These are phyloP conservation scores for Actenoides lindsayi DNA, from an alignment of 2,113 vertebrate genomes.

Conservation along the genomic window DNA sequence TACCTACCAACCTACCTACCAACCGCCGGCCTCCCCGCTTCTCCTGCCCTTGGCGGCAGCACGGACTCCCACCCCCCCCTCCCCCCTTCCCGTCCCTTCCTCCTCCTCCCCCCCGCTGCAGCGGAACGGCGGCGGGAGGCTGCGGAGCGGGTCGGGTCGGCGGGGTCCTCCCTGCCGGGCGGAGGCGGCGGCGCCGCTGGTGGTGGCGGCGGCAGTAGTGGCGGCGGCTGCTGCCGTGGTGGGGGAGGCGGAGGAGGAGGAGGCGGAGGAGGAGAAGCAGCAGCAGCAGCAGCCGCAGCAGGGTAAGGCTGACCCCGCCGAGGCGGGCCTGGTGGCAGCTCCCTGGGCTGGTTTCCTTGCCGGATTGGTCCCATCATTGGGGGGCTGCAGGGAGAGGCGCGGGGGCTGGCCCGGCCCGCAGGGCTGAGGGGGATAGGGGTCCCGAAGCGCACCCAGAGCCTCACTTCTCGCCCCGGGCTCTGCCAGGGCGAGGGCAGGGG, in stretches of 20 bases:
- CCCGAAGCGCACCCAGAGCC: not conserved
- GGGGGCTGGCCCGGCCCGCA: not conserved
- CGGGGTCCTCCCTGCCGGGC: constrained; percentile 73
- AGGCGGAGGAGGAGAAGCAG: not conserved
- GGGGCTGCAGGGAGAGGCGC: not conserved
- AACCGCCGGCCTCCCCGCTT: constrained; percentile 21
- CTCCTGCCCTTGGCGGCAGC: constrained; percentile 72
- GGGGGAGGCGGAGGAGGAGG: constrained; percentile 59
- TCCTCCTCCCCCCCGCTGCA: constrained; percentile 52
- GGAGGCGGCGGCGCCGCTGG: constrained; percentile 59
- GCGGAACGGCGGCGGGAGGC: constrained; percentile 83
- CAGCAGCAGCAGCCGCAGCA: constrained; percentile 21
- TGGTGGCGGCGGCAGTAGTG: constrained; percentile 42
- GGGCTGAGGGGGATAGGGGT: not conserved
- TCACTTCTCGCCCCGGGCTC: not conserved
- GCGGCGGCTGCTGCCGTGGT: constrained; percentile 26
- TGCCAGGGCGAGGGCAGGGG: not conserved
- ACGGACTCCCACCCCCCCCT: not conserved
- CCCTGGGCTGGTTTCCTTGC: not conserved
- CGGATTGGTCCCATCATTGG: not conserved
- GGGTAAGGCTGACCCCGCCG: constrained; percentile 43
- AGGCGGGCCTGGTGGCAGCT: constrained; percentile 19
- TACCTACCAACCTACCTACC: constrained; percentile 37
- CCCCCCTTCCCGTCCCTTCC: constrained; percentile 7
- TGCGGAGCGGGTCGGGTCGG: constrained; percentile 57